Conservation (phyloP, 2,797 vertebrate species). For the Lophotriccus pileatus region DNA sequence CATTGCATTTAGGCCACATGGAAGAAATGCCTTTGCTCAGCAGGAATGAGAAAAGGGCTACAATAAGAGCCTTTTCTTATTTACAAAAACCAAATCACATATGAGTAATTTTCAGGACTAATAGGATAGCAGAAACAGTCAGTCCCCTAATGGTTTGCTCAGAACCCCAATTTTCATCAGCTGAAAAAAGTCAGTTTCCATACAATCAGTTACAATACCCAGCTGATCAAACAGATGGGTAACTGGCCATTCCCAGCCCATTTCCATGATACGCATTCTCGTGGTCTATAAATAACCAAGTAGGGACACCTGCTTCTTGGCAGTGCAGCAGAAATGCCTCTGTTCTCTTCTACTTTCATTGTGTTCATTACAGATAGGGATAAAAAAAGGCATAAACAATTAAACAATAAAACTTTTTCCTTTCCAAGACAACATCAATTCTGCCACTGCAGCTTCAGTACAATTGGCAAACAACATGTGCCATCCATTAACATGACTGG, state of each 20-base stretch:
- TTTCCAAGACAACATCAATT: background rate
- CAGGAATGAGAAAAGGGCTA: background rate
- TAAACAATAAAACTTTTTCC: background rate
- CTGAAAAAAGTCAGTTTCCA: background rate
- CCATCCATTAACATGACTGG: background rate
- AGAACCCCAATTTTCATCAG: background rate
- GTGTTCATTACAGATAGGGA: background rate
- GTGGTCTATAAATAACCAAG: conserved; percentile 31
- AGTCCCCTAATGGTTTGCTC: background rate
- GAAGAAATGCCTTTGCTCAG: background rate
- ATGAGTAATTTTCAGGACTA: background rate
- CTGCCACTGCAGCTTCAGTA: background rate
- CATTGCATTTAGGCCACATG: background rate
- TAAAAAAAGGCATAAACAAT: conserved; percentile 8
- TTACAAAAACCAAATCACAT: background rate
- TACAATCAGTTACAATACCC: background rate
- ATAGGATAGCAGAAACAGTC: background rate
- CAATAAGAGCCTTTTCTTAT: background rate
- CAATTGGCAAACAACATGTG: background rate
- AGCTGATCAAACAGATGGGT: conserved; percentile 48
- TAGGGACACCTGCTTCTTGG: conserved; percentile 10
- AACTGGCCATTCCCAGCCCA: background rate
- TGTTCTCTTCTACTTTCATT: background rate
- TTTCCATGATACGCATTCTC: background rate
- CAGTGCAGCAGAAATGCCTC: background rate